Percentiles rank a stretch among this genome's conserved stretches.
Evolutionary conservation across 2,888 invertebrate genomes (phyloP).

Genomic region (Sclerodermus sp.): DNA sequence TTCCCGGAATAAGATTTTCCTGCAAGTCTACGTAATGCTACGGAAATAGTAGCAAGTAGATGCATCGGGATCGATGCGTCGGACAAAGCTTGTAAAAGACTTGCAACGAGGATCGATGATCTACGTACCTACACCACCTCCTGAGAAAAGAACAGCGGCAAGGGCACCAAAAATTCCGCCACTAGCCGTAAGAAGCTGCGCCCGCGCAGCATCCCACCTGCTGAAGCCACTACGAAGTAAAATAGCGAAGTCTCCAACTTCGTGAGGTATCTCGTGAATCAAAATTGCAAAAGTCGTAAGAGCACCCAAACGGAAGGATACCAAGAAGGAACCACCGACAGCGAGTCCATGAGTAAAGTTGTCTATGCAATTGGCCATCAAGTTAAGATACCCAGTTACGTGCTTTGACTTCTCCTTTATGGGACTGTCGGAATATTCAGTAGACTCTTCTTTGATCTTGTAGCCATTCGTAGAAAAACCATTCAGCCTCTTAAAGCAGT

Average conservation of each 20-base stretch:
- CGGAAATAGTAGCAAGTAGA: no score
- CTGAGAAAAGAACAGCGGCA: constrained; percentile 81
- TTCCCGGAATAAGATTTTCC: no score
- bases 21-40: no score
- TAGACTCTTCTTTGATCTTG: constrained; percentile 19
- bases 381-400: constrained; percentile 85
- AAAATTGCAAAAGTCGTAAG: constrained; percentile 89
- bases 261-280: constrained; percentile 97
- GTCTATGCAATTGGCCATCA: constrained; percentile 95
- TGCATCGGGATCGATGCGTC: no score
- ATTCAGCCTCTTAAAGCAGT: constrained; percentile 23
- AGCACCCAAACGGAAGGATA: constrained; percentile 85
- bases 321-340: constrained; percentile 94
- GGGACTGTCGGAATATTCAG: constrained; percentile 27
- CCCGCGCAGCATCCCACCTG: constrained; percentile 91
- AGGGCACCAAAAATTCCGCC: constrained; percentile 89
- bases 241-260: constrained; percentile 98
- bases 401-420: constrained; percentile 36
- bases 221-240: constrained; percentile 89
- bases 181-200: constrained; percentile 87
- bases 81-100: no score
- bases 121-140: constrained; percentile 75
- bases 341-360: constrained; percentile 99
- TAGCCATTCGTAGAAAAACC: constrained; percentile 10
- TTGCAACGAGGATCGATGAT: no score